Base-by-base conservation (phyloP, 2,888 invertebrate species). In the Tachystola acroxantha region DNA sequence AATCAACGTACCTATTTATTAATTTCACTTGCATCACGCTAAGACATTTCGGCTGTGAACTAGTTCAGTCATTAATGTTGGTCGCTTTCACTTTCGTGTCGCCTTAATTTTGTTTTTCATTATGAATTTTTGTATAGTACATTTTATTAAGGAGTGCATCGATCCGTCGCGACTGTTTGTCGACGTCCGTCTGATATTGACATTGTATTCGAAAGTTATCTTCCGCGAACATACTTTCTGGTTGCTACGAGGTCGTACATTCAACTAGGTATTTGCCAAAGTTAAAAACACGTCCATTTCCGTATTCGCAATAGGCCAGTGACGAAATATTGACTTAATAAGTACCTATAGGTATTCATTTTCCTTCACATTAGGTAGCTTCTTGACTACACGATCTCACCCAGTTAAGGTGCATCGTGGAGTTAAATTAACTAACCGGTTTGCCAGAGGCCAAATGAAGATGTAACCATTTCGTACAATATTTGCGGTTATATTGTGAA, bases 151-250 rank as follows among this genome's bases (percentile, higher is more conserved):
- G 2, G 32, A 13, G 57, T 60, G 53, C 59, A 61, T 53, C 55
- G 54, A 57, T 48, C 54, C 42, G 46, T 37, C 42, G 44, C 43
- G 39, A n/a, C 32, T 53, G 53, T 56, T 54, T 53, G 53, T 54
- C 50, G 48, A 48, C 52, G 45, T 24, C 53, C 48, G 50, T 43
- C 45, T 50, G 66, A 53, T 77, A 68, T 77, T 77, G 77, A 73
- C 74, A 74, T 70, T 73, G 69, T 64, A 68, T 73, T 78, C 62
- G 79, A 82, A 81, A 82, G 80, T 79, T 58, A 67, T 69, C 65
- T 72, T 72, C 69, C 64, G 62, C 59, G 55, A 61, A 64, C 56
- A 40, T 36, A 54, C 57, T 67, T 60, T 61, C 65, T 52, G 54
- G 64, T 64, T 60, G 57, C 46, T 54, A 43, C 64, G 72, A 74